Conservation (phyloP, 2,113 vertebrate species). For the Mustela lutreola region DNA sequence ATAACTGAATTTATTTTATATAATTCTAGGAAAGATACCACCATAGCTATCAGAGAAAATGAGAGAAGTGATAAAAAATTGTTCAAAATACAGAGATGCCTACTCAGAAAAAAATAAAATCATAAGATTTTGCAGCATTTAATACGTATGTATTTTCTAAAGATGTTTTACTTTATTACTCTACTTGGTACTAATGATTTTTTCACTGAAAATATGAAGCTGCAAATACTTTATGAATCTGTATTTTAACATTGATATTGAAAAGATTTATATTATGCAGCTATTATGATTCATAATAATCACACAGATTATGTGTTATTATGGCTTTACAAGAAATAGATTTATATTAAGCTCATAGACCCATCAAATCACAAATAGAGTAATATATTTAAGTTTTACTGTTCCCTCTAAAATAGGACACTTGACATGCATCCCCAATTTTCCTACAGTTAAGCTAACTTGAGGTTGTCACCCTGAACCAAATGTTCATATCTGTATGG, state of each 20-base stretch:
- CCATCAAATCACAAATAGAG: neutral
- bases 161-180: neutral
- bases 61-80: neutral
- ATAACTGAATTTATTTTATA: slow-evolving; percentile 3
- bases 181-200: neutral
- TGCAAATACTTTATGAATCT: neutral
- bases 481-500: neutral
- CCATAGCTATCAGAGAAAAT: neutral
- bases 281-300: neutral
- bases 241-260: neutral
- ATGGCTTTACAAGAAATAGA: slow-evolving; percentile 1
- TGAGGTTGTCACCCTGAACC: neutral
- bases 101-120: slow-evolving; percentile 41
- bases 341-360: neutral
- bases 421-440: neutral
- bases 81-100: neutral
- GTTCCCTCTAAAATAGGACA: neutral
- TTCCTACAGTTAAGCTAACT: neutral
- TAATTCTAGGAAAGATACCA: neutral
- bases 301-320: neutral
- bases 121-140: neutral
- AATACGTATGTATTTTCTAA: neutral
- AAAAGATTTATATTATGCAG: slow-evolving; percentile 37
- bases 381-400: slow-evolving; percentile 36
- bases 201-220: slow-evolving; percentile 48